Conservation (phyloP, 1,140 invertebrate genomes). For the Tribolium castaneum region DNA sequence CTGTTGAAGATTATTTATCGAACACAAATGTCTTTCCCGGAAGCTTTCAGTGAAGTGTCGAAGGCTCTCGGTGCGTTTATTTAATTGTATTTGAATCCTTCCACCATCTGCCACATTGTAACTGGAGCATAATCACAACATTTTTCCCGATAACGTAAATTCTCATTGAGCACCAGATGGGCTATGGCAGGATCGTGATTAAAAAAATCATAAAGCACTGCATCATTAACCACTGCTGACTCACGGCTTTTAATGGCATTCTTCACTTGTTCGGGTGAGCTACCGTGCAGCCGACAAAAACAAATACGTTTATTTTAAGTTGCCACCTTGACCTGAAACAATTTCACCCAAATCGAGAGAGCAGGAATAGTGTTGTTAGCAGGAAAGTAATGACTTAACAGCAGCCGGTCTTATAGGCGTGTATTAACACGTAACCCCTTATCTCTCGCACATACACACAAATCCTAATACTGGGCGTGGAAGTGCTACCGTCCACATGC, state of each 20-base stretch:
- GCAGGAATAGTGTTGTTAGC: not conserved
- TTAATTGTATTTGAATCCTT: not conserved
- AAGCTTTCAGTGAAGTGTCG: not conserved
- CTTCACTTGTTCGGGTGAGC: conserved; percentile 6
- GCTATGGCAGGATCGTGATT: not conserved
- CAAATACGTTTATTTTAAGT: conserved; percentile 27
- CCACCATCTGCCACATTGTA: conserved; percentile 24
- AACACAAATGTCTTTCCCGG: not conserved
- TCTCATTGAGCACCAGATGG: conserved; percentile 11
- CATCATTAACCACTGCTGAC: conserved; percentile 39
- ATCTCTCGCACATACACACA: conserved; percentile 28
- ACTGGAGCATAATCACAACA: conserved; percentile 34
- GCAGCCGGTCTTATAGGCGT: not conserved
- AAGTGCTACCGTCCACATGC: conserved; percentile 42
- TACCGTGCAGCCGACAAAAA: conserved; percentile 25
- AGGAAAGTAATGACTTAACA: not conserved
- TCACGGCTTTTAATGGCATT: conserved; percentile 41
- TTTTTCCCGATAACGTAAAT: conserved; percentile 23
- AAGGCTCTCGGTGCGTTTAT: not conserved
- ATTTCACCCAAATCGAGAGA: too few species aligned
- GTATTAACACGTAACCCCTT: conserved; percentile 33
- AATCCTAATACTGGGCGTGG: conserved; percentile 42
- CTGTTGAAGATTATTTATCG: not conserved
- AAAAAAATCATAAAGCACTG: conserved; percentile 30
- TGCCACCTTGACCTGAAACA: not conserved